A percentile compares a stretch with the other conserved stretches of the same genome.
These are phyloP conservation scores for Gymnoscopelus braueri DNA, from an alignment of 2,797 vertebrate genomes.

Conservation along the genomic window DNA sequence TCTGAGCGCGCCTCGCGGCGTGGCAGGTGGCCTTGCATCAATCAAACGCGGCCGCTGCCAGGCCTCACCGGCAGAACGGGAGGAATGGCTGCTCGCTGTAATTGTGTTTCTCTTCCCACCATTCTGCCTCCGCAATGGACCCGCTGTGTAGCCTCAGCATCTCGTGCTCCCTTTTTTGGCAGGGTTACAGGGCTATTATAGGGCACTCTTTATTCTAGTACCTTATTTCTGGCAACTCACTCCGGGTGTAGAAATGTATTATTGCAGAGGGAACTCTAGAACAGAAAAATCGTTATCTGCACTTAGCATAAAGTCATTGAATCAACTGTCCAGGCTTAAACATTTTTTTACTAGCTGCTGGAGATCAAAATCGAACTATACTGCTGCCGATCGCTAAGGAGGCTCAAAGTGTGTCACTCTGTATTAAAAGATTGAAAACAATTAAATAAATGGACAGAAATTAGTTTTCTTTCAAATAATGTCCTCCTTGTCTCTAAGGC, in stretches of 20 bases:
- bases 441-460: too few species aligned
- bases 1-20: slow-evolving; percentile 62
- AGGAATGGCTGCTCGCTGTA: slow-evolving; percentile 48
- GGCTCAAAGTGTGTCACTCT: too few species aligned
- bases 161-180: background rate
- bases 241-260: too few species aligned
- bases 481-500: background rate
- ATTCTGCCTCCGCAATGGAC: slow-evolving; percentile 41
- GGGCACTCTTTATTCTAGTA: background rate
- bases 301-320: slow-evolving; percentile 6
- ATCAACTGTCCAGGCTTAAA: slow-evolving; percentile 24
- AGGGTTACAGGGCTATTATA: too few species aligned
- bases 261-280: slow-evolving; percentile 16
- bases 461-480: background rate
- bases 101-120: slow-evolving; percentile 53
- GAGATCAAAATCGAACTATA: background rate
- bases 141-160: slow-evolving; percentile 38
- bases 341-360: too few species aligned
- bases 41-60: slow-evolving; percentile 63
- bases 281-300: slow-evolving; percentile 26
- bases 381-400: too few species aligned
- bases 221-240: too few species aligned
- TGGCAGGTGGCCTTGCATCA: slow-evolving; percentile 75
- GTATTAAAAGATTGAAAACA: too few species aligned
- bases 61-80: slow-evolving; percentile 40